phyloP scores from a whole-genome alignment of 1,140 invertebrate genomes.

The Procambarus virginalis region DNA sequence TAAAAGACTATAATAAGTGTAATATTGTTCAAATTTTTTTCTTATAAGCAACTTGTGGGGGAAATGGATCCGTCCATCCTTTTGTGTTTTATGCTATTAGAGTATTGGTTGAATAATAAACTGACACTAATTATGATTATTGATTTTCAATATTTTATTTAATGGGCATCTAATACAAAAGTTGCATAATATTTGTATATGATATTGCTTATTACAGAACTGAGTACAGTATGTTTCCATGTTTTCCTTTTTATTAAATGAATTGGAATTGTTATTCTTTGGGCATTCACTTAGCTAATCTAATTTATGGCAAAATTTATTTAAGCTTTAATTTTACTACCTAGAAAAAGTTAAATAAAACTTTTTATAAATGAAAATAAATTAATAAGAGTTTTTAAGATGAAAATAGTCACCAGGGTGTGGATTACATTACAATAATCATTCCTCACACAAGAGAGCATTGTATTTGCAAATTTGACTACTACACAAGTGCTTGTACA shows the following conservation, averaged over 20 bases:
- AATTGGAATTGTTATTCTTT: neutral
- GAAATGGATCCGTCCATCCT: neutral
- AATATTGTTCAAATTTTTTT: neutral
- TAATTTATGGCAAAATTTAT: neutral
- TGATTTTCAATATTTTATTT: conserved; percentile 4
- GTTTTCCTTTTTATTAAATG: neutral
- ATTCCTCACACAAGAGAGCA: neutral
- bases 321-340: neutral
- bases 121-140: neutral
- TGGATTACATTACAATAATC: neutral
- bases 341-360: neutral
- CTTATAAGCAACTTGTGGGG: neutral
- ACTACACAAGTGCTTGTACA: neutral
- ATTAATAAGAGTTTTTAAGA: neutral
- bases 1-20: neutral
- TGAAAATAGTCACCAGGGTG: neutral
- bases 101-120: conserved; percentile 2
- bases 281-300: neutral
- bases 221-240: neutral
- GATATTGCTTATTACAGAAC: neutral
- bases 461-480: neutral
- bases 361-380: neutral
- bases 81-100: neutral
- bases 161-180: neutral
- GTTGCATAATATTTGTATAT: neutral